phyloP scores from a whole-genome alignment of 2,888 invertebrate genomes.

The Drosophila limbata region DNA sequence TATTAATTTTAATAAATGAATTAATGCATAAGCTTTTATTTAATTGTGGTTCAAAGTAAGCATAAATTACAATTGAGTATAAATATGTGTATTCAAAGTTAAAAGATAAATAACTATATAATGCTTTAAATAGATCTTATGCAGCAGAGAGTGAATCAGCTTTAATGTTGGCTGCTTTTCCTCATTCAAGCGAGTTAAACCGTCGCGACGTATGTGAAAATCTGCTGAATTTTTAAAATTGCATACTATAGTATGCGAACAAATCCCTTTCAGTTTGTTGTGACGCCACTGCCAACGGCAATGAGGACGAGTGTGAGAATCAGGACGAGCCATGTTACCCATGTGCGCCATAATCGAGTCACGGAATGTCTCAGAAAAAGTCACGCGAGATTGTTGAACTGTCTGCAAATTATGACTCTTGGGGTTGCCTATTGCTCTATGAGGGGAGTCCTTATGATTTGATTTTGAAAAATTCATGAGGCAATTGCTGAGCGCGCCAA shows the following conservation, averaged over 20 bases:
- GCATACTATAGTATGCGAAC: conserved; percentile 41
- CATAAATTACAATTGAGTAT: too few relatives aligned
- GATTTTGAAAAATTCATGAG: conserved; percentile 73
- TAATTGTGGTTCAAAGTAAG: too few relatives aligned
- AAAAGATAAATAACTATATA: too few relatives aligned
- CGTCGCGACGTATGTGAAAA: conserved; percentile 28
- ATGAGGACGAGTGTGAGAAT: conserved; percentile 11
- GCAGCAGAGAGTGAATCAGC: too few relatives aligned
- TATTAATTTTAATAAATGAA: too few relatives aligned
- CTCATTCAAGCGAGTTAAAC: conserved; percentile 11
- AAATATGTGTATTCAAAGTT: too few relatives aligned
- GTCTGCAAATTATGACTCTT: conserved; percentile 69
- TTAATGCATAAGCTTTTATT: too few relatives aligned
- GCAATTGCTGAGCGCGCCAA: conserved; percentile 53
- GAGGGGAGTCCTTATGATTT: conserved; percentile 58
- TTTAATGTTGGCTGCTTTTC: too few relatives aligned
- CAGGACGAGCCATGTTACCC: conserved; percentile 52
- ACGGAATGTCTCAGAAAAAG: conserved; percentile 68
- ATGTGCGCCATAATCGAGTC: conserved; percentile 60
- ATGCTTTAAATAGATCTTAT: too few relatives aligned
- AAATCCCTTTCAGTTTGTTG: conserved; percentile 8
- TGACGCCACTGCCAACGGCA: conserved; percentile 23
- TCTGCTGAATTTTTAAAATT: conserved; percentile 53
- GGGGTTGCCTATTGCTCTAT: conserved; percentile 36
- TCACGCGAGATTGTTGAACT: conserved; percentile 73